phyloP scores from a whole-genome alignment of 2,797 vertebrate species.

The Pseudocheirus occidentalis region DNA sequence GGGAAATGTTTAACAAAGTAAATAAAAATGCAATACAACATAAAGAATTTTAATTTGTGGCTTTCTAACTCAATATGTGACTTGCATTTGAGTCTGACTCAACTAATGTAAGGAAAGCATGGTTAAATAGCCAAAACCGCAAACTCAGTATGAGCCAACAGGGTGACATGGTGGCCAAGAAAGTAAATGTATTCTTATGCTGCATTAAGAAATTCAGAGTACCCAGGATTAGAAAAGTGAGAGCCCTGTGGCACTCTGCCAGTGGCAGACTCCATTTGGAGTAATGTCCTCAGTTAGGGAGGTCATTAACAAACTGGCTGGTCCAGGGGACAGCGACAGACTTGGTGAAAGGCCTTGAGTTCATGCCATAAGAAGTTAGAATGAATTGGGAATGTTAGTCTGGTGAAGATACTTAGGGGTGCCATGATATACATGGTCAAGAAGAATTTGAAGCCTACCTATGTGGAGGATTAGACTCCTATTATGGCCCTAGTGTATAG shows the following conservation, averaged over 20 bases:
- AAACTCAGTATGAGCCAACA: neutral
- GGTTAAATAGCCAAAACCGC: neutral
- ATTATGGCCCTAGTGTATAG: neutral
- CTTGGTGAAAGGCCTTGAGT: neutral
- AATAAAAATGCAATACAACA: neutral
- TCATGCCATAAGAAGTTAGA: neutral
- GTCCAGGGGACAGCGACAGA: neutral
- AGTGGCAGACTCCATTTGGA: neutral
- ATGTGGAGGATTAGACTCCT: neutral
- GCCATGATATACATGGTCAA: neutral
- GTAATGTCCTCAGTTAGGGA: neutral
- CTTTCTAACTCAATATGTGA: neutral
- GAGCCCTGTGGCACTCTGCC: neutral
- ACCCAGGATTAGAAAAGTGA: neutral
- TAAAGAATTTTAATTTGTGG: neutral
- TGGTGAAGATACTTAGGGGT: neutral
- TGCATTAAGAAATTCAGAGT: neutral
- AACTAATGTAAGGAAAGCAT: neutral
- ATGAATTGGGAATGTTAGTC: neutral
- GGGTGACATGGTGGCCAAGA: neutral
- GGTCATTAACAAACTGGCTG: neutral
- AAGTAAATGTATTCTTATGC: neutral
- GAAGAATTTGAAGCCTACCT: neutral
- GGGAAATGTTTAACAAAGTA: neutral
- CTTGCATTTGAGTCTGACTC: neutral